Evolutionary conservation across 2,113 vertebrate species (phyloP).

Genomic region (Gymnobelideus leadbeateri): DNA sequence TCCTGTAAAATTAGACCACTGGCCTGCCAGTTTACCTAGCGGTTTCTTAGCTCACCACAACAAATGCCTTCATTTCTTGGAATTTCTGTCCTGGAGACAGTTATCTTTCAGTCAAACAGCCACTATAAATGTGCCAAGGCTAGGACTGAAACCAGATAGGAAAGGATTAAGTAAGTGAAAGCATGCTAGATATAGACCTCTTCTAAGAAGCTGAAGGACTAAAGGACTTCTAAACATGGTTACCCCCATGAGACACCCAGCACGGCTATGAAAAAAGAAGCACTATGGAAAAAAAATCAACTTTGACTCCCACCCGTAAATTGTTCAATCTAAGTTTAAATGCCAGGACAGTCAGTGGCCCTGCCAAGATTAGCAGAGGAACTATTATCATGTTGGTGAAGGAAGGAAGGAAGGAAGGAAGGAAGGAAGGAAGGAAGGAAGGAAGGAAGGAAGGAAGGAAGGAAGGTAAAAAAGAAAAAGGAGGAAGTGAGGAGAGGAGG

Average conservation of each 20-base stretch:
- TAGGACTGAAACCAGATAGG: background rate
- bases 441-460: background rate
- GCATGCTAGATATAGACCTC: background rate
- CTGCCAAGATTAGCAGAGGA: background rate
- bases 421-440: background rate
- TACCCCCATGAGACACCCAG: background rate
- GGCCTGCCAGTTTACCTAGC: background rate
- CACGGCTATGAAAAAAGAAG: background rate
- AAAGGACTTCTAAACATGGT: background rate
- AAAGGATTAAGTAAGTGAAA: background rate
- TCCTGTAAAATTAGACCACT: background rate
- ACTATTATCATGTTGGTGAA: background rate
- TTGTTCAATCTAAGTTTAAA: background rate
- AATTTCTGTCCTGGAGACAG: constrained; percentile 1
- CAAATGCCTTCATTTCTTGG: background rate
- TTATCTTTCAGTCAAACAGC: background rate
- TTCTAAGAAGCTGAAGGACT: background rate
- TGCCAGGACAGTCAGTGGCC: background rate
- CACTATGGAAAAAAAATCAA: background rate
- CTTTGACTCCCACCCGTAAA: background rate
- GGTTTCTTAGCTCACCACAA: constrained; percentile 3
- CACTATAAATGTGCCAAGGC: background rate
- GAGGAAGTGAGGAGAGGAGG: background rate
- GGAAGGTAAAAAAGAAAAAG: background rate
- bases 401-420: background rate